Evolutionary conservation across 2,888 invertebrate species (phyloP).

Genomic region (Pyrocoelia pectoralis): DNA sequence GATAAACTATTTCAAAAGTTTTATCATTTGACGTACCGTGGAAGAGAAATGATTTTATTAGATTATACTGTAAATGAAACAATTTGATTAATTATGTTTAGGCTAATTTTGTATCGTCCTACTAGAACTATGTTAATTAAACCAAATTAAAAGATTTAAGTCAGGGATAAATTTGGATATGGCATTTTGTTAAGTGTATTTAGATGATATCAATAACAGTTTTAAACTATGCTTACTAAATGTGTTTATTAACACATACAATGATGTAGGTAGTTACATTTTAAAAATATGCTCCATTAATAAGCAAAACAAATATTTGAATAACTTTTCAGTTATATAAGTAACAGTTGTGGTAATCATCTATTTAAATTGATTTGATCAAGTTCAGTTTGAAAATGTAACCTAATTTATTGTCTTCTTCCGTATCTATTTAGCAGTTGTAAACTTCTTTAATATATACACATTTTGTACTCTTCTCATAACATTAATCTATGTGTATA

Average conservation of each 20-base stretch:
- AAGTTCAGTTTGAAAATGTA: neutral
- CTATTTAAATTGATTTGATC: conserved; percentile 1
- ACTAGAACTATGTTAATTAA: neutral
- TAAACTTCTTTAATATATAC: conserved; percentile 2
- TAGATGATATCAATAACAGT: neutral
- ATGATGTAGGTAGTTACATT: conserved; percentile 1
- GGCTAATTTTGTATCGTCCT: no score
- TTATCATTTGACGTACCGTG: no score
- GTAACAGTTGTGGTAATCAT: neutral
- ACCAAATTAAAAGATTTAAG: neutral
- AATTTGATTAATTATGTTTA: no score
- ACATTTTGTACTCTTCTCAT: neutral
- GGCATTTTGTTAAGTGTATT: conserved; percentile 1
- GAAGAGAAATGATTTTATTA: no score
- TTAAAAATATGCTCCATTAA: neutral
- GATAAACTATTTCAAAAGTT: no score
- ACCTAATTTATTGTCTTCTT: conserved; percentile 12
- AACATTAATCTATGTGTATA: neutral
- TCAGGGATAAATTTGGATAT: conserved; percentile 1
- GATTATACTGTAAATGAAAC: no score
- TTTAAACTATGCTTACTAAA: neutral
- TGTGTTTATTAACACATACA: conserved; percentile 1
- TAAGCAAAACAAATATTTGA: neutral
- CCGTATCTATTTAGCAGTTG: conserved; percentile 13
- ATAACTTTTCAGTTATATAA: neutral